phyloP scores from a whole-genome alignment of 2,888 invertebrate genomes.

The Gerosis bhagava region DNA sequence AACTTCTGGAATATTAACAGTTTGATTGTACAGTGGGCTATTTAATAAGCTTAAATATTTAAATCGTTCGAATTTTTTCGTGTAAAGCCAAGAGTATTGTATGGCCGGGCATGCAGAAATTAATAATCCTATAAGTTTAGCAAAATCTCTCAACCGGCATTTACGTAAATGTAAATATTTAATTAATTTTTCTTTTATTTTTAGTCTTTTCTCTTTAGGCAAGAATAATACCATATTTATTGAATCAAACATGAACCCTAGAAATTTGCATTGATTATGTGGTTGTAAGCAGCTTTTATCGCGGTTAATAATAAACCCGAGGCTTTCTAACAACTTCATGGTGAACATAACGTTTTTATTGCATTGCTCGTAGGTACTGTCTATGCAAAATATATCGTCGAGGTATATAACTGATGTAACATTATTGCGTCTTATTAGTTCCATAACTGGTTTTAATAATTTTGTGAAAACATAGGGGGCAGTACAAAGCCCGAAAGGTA shows the following conservation, averaged over 20 bases:
- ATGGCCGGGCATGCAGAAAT: constrained; percentile 33
- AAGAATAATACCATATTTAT: constrained; percentile 4
- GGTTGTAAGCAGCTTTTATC: constrained; percentile 22
- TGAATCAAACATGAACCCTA: constrained; percentile 23
- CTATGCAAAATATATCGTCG: constrained; percentile 28
- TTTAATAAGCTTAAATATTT: constrained; percentile 20
- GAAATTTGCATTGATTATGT: constrained; percentile 8
- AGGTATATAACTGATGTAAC: constrained; percentile 24
- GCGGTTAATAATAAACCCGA: constrained; percentile 25
- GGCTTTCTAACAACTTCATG: constrained; percentile 5
- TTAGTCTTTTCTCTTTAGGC: constrained; percentile 14
- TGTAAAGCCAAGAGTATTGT: constrained; percentile 27
- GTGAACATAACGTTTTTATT: constrained; percentile 14
- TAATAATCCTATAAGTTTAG: constrained; percentile 30
- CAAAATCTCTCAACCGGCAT: constrained; percentile 26
- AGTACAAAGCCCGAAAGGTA: constrained; percentile 21
- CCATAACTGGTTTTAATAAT: constrained; percentile 18
- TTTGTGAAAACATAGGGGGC: constrained; percentile 22
- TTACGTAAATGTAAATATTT: constrained; percentile 5
- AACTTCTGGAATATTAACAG: constrained; percentile 1
- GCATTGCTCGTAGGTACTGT: constrained; percentile 2
- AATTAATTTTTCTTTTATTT: constrained; percentile 3
- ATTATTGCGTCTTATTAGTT: constrained; percentile 12
- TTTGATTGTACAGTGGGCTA: no score
- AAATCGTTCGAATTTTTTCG: constrained; percentile 24